phyloP scores from a whole-genome alignment of 2,113 vertebrate species.

The Conger conger region DNA sequence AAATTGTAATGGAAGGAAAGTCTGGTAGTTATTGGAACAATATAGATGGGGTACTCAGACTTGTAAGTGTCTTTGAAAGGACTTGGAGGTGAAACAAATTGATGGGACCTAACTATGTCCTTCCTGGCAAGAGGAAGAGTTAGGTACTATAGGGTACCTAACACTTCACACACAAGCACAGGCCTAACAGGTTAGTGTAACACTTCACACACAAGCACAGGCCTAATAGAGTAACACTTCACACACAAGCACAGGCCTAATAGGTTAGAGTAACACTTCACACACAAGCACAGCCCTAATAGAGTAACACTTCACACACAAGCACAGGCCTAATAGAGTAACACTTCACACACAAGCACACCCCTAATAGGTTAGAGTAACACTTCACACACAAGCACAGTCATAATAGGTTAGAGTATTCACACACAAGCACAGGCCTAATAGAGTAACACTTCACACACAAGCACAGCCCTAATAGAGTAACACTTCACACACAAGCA shows the following conservation, averaged over 20 bases:
- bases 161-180: not conserved
- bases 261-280: too few relatives aligned
- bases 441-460: too few relatives aligned
- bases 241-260: not conserved
- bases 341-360: not conserved
- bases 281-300: not conserved
- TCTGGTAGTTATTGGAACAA: not conserved
- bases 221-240: too few relatives aligned
- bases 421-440: too few relatives aligned
- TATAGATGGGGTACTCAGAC: slow-evolving; percentile 1
- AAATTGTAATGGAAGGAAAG: not conserved
- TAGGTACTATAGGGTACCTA: too few relatives aligned
- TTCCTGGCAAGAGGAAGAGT: not conserved
- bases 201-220: not conserved
- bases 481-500: not conserved
- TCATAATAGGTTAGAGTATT: too few relatives aligned
- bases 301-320: not conserved
- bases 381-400: not conserved
- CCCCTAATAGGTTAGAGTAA: too few relatives aligned
- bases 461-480: not conserved
- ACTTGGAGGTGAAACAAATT: slow-evolving; percentile 7
- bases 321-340: too few relatives aligned
- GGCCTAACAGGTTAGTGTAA: too few relatives aligned
- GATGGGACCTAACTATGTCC: not conserved
- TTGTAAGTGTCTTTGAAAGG: slow-evolving; percentile 20